These are phyloP conservation scores for Hoplostethus atlanticus DNA, from an alignment of 2,797 vertebrate genomes.

Conservation along the genomic window DNA sequence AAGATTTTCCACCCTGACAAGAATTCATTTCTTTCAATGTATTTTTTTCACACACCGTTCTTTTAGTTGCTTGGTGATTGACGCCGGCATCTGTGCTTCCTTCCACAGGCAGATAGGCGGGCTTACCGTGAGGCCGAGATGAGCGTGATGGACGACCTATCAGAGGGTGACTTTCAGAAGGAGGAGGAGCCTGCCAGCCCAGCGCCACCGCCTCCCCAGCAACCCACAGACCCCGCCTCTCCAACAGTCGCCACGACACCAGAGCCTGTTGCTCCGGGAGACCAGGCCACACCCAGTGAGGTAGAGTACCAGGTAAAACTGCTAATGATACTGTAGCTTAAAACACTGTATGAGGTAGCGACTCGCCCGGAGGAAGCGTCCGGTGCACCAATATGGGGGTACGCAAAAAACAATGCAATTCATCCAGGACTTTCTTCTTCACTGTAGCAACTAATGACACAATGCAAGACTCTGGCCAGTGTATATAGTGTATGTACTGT, in stretches of 20 bases:
- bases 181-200: slow-evolving; percentile 80
- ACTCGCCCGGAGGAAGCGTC: no score
- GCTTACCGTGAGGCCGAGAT: slow-evolving; percentile 77
- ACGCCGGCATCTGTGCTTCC: not conserved
- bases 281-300: slow-evolving; percentile 77
- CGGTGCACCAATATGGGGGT: no score
- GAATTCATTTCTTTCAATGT: no score
- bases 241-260: slow-evolving; percentile 84
- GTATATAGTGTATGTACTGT: no score
- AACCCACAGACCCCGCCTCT: slow-evolving; percentile 85
- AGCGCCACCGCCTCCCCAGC: slow-evolving; percentile 77
- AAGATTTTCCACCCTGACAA: no score
- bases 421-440: not conserved
- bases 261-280: slow-evolving; percentile 79
- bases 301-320: slow-evolving; percentile 76
- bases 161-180: slow-evolving; percentile 78
- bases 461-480: not conserved
- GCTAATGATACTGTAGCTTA: no score
- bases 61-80: not conserved
- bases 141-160: slow-evolving; percentile 82
- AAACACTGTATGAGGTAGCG: no score
- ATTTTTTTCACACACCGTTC: no score
- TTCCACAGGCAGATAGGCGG: slow-evolving; percentile 78
- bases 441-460: not conserved
- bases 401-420: no score